A percentile compares a stretch with the other conserved stretches of the same genome.
phyloP scores from a whole-genome alignment of 2,113 vertebrate species.

The Apodemus sylvaticus region DNA sequence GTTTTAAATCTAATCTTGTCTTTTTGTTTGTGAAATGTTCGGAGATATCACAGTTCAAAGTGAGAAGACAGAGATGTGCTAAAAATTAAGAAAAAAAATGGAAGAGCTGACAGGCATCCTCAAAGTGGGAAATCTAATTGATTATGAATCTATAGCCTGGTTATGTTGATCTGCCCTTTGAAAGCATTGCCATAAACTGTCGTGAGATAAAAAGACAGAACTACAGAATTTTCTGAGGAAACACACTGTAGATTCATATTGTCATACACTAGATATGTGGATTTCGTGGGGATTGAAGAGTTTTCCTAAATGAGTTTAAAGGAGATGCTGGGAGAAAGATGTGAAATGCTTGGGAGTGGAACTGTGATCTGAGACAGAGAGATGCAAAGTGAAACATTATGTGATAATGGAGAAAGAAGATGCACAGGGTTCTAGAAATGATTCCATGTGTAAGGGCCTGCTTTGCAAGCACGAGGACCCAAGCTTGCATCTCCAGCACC shows the following conservation, averaged over 20 bases:
- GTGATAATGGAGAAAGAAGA: not conserved
- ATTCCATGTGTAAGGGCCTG: not conserved
- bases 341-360: not conserved
- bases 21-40: constrained; percentile 23
- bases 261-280: not conserved
- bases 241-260: not conserved
- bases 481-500: not conserved
- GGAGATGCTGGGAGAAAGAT: not conserved
- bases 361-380: not conserved
- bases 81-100: not conserved
- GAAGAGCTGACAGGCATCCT: not conserved
- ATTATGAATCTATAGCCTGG: not conserved
- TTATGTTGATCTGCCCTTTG: not conserved
- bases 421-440: not conserved
- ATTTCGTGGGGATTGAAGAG: not conserved
- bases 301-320: not conserved
- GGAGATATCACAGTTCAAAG: not conserved
- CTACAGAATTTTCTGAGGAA: not conserved
- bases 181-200: not conserved
- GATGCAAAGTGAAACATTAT: not conserved
- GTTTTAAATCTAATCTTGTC: not conserved
- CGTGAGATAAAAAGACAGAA: not conserved
- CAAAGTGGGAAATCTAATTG: not conserved
- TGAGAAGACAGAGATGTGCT: not conserved
- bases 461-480: not conserved